phyloP scores from a whole-genome alignment of 2,113 vertebrate genomes.

The Menidia beryllina region DNA sequence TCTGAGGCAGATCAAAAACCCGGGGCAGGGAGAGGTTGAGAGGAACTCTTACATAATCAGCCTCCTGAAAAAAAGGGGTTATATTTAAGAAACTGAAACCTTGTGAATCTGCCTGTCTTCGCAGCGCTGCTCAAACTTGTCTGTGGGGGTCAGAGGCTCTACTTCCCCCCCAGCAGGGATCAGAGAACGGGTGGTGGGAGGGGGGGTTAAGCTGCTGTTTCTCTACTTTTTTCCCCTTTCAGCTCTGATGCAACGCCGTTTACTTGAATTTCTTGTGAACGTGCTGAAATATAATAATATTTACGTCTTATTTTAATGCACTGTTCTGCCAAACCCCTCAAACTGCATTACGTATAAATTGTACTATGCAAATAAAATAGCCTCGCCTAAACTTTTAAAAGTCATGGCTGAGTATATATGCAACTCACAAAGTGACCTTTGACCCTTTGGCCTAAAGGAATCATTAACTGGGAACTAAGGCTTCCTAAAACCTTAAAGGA shows the following conservation, averaged over 20 bases:
- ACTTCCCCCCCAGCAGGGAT: conserved; percentile 20
- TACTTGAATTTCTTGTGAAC: not conserved
- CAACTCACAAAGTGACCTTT: too few relatives aligned
- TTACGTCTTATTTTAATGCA: too few relatives aligned
- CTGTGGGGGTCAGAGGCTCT: conserved; percentile 19
- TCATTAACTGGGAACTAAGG: too few relatives aligned
- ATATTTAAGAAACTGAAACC: conserved; percentile 14
- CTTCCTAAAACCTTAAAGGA: not conserved
- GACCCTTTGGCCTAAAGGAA: too few relatives aligned
- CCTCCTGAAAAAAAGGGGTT: conserved; percentile 17
- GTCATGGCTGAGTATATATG: not conserved
- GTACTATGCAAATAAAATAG: too few relatives aligned
- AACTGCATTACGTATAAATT: too few relatives aligned
- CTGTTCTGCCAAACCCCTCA: too few relatives aligned
- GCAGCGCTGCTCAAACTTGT: not conserved
- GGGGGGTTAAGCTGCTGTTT: conserved; percentile 15
- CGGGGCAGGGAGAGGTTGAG: conserved; percentile 17
- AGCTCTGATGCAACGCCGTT: not conserved
- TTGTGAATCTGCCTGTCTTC: conserved; percentile 3
- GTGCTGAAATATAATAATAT: too few relatives aligned
- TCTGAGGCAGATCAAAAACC: conserved; percentile 22
- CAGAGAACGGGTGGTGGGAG: conserved; percentile 27
- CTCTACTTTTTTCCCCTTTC: conserved; percentile 10
- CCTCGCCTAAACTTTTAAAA: too few relatives aligned
- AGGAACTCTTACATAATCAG: conserved; percentile 5